Evolutionary conservation across 2,113 vertebrate species (phyloP).

Genomic region (Phrynosoma blainvillii): DNA sequence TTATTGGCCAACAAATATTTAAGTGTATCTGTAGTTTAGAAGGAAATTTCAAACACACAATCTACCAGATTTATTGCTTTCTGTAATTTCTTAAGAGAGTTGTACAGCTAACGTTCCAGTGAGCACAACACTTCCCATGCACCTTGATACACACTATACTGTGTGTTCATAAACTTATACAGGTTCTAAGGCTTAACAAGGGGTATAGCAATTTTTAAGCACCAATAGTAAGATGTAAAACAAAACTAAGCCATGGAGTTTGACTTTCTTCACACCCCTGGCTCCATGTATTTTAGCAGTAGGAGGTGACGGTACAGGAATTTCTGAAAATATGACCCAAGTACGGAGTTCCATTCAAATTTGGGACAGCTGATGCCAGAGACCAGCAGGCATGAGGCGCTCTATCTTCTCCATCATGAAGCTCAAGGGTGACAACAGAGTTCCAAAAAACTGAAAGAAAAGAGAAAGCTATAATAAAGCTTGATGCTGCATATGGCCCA

Average conservation of each 20-base stretch:
- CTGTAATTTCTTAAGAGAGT: constrained; percentile 66
- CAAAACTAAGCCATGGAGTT: constrained; percentile 34
- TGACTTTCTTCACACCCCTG: not conserved
- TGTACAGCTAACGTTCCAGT: constrained; percentile 61
- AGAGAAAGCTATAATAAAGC: constrained; percentile 13
- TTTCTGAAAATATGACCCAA: not conserved
- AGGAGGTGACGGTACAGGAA: not conserved
- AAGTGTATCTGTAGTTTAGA: constrained; percentile 72
- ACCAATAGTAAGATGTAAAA: constrained; percentile 56
- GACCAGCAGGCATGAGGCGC: constrained; percentile 82
- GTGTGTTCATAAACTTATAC: constrained; percentile 60
- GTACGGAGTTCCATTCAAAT: constrained; percentile 66
- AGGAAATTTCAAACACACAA: constrained; percentile 72
- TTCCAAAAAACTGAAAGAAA: constrained; percentile 85
- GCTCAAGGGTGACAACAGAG: constrained; percentile 81
- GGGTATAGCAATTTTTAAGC: constrained; percentile 59
- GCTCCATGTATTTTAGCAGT: constrained; percentile 14
- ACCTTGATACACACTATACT: constrained; percentile 11
- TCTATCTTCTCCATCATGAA: constrained; percentile 84
- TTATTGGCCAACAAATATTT: constrained; percentile 44
- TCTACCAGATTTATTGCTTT: constrained; percentile 69
- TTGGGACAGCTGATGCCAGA: constrained; percentile 80
- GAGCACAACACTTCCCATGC: constrained; percentile 61
- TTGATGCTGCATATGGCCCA: constrained; percentile 11
- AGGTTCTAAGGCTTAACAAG: constrained; percentile 61